Evolutionary conservation across 2,888 invertebrate species (phyloP).

Genomic region (Tenthredo scrophulariae): DNA sequence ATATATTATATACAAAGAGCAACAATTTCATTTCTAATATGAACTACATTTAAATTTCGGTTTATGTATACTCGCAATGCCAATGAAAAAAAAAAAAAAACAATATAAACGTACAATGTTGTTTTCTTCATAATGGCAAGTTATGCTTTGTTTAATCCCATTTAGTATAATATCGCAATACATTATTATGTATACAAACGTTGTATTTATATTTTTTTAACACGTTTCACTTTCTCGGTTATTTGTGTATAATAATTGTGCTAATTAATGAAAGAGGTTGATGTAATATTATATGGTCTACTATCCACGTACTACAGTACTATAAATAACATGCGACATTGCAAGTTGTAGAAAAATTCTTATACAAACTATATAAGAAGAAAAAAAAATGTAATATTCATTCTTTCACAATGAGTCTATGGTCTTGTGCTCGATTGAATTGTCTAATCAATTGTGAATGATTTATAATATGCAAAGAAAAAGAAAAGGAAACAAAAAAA

Average conservation of each 20-base stretch:
- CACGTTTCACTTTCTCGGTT: constrained; percentile 21
- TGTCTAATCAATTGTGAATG: constrained; percentile 20
- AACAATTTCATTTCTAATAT: neutral
- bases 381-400: neutral
- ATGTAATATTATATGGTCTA: neutral
- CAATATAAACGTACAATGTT: constrained; percentile 1
- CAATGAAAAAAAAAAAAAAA: neutral
- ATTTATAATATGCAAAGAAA: neutral
- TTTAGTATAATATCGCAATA: constrained; percentile 32
- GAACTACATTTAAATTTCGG: neutral
- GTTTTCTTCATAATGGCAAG: neutral
- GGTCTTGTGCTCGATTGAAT: neutral
- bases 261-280: constrained; percentile 8
- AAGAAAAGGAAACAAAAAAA: neutral
- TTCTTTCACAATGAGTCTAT: constrained; percentile 14
- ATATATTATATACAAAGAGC: neutral
- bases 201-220: constrained; percentile 41
- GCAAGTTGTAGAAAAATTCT: neutral
- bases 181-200: constrained; percentile 5
- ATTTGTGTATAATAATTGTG: constrained; percentile 38
- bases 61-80: constrained; percentile 11
- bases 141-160: constrained; percentile 5
- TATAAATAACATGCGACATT: neutral
- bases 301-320: constrained; percentile 3
- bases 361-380: neutral